phyloP scores from a whole-genome alignment of 2,888 invertebrate genomes.

The Trichopria drosophilae region DNA sequence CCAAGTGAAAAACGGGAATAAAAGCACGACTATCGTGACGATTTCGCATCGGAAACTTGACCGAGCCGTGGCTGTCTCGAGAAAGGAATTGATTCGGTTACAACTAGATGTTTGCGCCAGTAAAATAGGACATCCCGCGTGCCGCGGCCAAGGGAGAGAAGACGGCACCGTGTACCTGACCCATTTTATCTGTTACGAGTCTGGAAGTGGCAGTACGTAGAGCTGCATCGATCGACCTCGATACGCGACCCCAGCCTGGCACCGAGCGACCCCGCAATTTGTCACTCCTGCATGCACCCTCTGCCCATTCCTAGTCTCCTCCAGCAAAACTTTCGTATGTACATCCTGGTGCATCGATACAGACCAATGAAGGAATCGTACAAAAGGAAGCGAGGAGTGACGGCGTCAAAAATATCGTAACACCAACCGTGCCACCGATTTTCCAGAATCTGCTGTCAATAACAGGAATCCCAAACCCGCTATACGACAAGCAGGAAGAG shows the following conservation, averaged over 20 bases:
- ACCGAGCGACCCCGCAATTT: constrained; percentile 42
- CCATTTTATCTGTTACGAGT: constrained; percentile 48
- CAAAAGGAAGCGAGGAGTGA: no score
- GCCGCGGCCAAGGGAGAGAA: not conserved
- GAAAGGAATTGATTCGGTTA: constrained; percentile 25
- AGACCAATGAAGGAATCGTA: no score
- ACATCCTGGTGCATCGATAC: no score
- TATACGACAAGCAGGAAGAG: no score
- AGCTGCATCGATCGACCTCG: constrained; percentile 59
- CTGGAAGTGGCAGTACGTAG: constrained; percentile 35
- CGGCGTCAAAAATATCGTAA: no score
- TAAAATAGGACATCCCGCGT: no score
- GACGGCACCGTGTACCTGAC: constrained; percentile 49
- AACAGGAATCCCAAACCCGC: no score
- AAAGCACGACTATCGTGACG: no score
- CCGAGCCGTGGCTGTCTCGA: no score
- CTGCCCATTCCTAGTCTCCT: constrained; percentile 21
- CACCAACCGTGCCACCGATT: not conserved
- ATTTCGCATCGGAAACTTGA: no score
- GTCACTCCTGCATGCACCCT: constrained; percentile 39
- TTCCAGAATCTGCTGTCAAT: not conserved
- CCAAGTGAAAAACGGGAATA: no score
- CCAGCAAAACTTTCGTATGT: constrained; percentile 13
- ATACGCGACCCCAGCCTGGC: constrained; percentile 50
- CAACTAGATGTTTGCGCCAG: no score